A percentile compares a stretch with the other conserved stretches of the same genome.
Evolutionary conservation across 2,113 vertebrate species (phyloP).

Genomic region (Sceloporus tristichus): DNA sequence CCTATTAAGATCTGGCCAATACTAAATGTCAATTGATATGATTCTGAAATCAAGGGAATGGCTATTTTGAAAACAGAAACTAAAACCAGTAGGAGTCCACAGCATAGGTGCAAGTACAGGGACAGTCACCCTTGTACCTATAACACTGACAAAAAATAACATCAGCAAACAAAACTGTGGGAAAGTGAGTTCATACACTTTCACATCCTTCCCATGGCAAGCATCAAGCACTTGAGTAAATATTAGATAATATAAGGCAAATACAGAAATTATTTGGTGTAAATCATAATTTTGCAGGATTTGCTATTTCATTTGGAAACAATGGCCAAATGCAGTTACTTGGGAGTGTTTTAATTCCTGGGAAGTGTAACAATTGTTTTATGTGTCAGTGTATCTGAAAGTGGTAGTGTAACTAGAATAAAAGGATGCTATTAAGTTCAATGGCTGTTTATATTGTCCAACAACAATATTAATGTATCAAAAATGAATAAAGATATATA

Average conservation of each 20-base stretch:
- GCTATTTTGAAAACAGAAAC: constrained; percentile 19
- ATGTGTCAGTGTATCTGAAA: neutral
- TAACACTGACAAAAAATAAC: constrained; percentile 13
- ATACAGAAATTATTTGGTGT: neutral
- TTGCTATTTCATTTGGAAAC: constrained; percentile 26
- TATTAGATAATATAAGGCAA: constrained; percentile 40
- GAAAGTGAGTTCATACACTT: constrained; percentile 38
- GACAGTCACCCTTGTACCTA: constrained; percentile 23
- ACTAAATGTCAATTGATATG: neutral
- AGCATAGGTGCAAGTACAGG: neutral
- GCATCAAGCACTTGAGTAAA: constrained; percentile 10
- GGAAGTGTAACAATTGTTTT: neutral
- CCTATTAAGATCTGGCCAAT: neutral
- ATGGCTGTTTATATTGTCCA: neutral
- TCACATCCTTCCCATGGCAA: constrained; percentile 38
- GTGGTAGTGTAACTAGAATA: neutral
- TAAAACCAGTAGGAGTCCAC: constrained; percentile 13
- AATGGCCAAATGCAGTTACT: neutral
- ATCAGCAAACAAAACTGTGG: constrained; percentile 37
- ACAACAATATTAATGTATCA: too few relatives aligned
- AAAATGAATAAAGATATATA: too few relatives aligned
- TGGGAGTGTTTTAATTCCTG: neutral
- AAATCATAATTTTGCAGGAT: neutral
- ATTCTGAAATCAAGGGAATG: neutral
- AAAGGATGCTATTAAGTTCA: neutral